Conservation (phyloP, 1,140 invertebrate species). For the Megalonaias nervosa region DNA sequence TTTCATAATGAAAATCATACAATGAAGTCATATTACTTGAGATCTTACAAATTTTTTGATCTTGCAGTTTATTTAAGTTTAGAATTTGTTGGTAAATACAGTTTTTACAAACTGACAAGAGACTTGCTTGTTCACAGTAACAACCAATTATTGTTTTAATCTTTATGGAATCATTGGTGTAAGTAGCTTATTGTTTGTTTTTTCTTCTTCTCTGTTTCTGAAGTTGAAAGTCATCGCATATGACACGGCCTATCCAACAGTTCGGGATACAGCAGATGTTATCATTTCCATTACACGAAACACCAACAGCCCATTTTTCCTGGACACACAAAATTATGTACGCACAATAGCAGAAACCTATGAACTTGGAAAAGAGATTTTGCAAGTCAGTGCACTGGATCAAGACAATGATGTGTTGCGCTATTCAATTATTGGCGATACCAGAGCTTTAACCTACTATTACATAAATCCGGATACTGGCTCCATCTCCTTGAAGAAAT, state of each 20-base stretch:
- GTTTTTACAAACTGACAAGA: too few relatives aligned
- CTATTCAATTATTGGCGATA: not conserved
- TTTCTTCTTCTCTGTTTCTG: too few relatives aligned
- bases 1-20: too few relatives aligned
- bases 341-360: not conserved
- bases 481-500: not conserved
- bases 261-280: not conserved
- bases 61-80: too few relatives aligned
- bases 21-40: too few relatives aligned
- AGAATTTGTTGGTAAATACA: too few relatives aligned
- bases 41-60: too few relatives aligned
- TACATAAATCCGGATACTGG: conserved; percentile 4
- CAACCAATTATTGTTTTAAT: too few relatives aligned
- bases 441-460: not conserved
- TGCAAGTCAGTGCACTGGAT: not conserved
- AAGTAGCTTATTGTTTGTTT: too few relatives aligned
- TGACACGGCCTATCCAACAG: not conserved
- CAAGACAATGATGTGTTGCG: not conserved
- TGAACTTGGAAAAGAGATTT: not conserved
- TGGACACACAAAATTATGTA: not conserved
- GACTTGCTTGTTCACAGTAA: too few relatives aligned
- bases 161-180: too few relatives aligned
- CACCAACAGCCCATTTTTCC: not conserved
- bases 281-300: not conserved
- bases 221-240: not conserved